phyloP scores from a whole-genome alignment of 2,797 vertebrate species.

The Hemitrygon akajei region DNA sequence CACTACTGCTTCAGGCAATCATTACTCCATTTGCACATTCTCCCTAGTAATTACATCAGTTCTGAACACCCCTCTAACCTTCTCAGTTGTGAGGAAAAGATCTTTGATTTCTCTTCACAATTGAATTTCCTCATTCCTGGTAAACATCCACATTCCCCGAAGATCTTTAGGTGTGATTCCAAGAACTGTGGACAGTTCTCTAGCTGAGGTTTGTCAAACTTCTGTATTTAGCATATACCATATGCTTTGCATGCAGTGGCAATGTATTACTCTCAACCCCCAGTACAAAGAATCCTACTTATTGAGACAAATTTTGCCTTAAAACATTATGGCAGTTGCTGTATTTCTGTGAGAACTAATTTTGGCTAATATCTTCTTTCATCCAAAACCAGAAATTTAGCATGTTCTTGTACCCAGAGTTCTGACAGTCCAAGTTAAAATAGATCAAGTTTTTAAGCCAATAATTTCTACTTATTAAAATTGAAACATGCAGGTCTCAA shows the following conservation, averaged over 20 bases:
- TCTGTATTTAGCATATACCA: background rate
- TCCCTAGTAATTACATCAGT: background rate
- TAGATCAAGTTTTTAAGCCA: background rate
- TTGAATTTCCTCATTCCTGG: background rate
- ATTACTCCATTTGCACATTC: background rate
- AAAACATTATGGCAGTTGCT: too few relatives aligned
- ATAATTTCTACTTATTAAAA: background rate
- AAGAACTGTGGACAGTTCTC: background rate
- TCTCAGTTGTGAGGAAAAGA: background rate
- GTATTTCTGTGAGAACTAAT: too few relatives aligned
- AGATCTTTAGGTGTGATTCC: background rate
- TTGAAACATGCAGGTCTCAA: background rate
- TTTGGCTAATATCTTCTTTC: too few relatives aligned
- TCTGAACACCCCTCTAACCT: background rate
- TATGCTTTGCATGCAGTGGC: background rate
- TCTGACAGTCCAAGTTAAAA: background rate
- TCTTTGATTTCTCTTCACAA: background rate
- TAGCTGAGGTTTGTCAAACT: background rate
- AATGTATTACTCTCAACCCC: background rate
- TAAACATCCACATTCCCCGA: background rate
- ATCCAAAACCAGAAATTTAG: too few relatives aligned
- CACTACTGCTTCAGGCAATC: too few relatives aligned
- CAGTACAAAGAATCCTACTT: background rate
- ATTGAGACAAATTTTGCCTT: background rate
- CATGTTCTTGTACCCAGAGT: too few relatives aligned